Conservation (phyloP, 2,888 invertebrate genomes). For the Tipula unca region DNA sequence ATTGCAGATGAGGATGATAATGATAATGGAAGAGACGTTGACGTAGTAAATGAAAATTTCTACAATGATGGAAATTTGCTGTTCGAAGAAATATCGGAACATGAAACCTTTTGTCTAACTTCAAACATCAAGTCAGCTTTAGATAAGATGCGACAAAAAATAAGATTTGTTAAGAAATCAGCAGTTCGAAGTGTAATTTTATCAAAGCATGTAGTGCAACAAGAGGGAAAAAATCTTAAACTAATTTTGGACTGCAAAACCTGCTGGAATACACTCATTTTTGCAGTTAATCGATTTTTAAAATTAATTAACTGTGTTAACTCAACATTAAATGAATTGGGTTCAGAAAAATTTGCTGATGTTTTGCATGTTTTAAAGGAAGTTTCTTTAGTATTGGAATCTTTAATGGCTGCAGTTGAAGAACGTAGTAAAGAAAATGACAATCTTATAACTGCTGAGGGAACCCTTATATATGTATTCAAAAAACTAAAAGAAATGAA, state of each 20-base stretch:
- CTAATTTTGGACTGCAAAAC: background rate
- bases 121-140: background rate
- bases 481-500: too few species aligned
- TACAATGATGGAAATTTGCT: too few species aligned
- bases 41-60: background rate
- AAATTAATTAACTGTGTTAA: too few species aligned
- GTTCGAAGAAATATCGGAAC: background rate
- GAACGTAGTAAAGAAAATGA: background rate
- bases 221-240: background rate
- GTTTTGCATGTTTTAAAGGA: too few species aligned
- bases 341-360: too few species aligned
- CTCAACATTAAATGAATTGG: too few species aligned
- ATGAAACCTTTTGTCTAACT: background rate
- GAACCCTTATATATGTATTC: too few species aligned
- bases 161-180: background rate
- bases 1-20: background rate
- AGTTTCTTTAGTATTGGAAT: background rate
- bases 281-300: too few species aligned
- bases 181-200: background rate
- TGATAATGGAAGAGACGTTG: background rate
- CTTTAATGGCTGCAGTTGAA: background rate
- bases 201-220: background rate
- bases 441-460: background rate
- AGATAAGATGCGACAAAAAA: background rate
- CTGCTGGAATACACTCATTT: too few species aligned